Evolutionary conservation across 2,888 invertebrate species (phyloP), one percentile per base, ranked within the genome.

Genomic region (Andrena marginata): DNA sequence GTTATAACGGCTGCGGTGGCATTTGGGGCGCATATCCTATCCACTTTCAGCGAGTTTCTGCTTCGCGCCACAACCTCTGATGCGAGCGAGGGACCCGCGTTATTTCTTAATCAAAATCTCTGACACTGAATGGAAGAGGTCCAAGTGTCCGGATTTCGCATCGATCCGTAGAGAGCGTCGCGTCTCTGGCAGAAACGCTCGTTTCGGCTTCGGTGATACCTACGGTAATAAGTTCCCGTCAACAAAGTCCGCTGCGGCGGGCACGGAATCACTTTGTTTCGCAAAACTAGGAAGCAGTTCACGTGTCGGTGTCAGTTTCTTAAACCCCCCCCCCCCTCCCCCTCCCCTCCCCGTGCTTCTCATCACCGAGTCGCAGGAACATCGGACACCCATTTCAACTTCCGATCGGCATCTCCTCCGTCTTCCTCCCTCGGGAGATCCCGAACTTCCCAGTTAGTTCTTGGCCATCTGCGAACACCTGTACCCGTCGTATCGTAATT

Each of bases 361-460:
- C 67, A 49, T 70, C 59, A 10, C 20, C 26, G 72, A 77, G 72
- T 73, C 72, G 69, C 77, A 26, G 29, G 54, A 56, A 51, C 69
- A 54, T 48, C 67, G 65, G 31, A 0, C 33, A 20, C n/a, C 51
- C 26, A 54, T 60, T 54, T 69, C 62, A 75, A 75, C 82, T 82
- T 75, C 56, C 59, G 74, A 63, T 82, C 82, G 78, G 51, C 67
- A n/a, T 60, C 67, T 31, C 29, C 23, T 20, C 16, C 67, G 20
- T 16, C 31, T 8, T 59, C 26, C n/a, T 74, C 75, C 59, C 23
- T 23, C 5, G 8, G 56, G 75, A 49, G 76, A 76, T 10, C 23
- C 56, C 10, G 56, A 79, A 84, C 79, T 84, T 82, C 42, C 79
- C 73, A 73, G 78, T 84, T 82, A 84, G 76, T 82, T 84, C 73